Conservation (phyloP, 2,113 vertebrate species). For the Chitala chitala region DNA sequence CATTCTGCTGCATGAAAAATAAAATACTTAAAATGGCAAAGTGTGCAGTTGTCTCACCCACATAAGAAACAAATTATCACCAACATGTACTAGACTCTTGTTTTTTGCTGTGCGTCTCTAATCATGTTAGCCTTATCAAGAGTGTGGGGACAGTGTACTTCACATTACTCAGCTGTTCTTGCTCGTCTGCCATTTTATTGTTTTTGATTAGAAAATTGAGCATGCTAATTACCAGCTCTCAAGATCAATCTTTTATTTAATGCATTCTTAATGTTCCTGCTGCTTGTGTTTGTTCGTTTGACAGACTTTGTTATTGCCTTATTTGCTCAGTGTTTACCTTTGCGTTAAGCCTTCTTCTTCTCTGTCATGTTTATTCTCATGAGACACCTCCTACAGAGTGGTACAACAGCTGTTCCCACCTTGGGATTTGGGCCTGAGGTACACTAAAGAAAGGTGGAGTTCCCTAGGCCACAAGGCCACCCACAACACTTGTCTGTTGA, state of each 20-base stretch:
- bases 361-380: background rate
- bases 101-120: background rate
- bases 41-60: background rate
- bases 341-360: background rate
- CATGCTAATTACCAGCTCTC: no score
- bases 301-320: background rate
- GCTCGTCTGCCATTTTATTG: background rate
- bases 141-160: background rate
- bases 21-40: no score
- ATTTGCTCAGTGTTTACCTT: background rate
- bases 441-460: no score
- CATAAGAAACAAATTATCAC: background rate
- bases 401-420: background rate
- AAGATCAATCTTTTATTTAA: background rate
- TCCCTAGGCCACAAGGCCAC: background rate
- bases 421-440: background rate
- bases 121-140: background rate
- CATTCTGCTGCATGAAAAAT: no score
- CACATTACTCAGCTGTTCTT: background rate
- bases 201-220: background rate
- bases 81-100: background rate
- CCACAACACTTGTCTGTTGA: no score
- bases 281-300: background rate
- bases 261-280: background rate
- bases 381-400: background rate